Percentiles rank a stretch among this genome's conserved stretches.
Conservation (phyloP, 2,113 vertebrate genomes). For the Lophotis ruficrista region DNA sequence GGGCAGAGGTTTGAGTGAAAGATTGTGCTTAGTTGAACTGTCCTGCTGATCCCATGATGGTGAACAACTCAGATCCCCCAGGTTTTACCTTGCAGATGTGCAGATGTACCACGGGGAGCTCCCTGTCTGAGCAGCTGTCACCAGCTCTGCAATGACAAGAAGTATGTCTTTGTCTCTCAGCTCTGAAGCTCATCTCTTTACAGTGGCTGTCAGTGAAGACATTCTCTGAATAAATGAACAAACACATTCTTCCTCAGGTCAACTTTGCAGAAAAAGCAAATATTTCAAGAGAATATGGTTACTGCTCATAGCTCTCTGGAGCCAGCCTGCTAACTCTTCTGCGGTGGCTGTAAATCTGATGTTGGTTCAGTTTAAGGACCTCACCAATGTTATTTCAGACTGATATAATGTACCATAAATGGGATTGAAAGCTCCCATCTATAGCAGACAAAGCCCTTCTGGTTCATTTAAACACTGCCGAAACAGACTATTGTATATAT, state of each 20-base stretch:
- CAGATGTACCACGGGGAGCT: neutral
- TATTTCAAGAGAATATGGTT: slow-evolving; percentile 53
- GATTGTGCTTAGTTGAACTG: neutral
- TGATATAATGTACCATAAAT: slow-evolving; percentile 48
- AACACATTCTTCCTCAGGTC: slow-evolving; percentile 49
- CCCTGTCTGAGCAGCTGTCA: neutral
- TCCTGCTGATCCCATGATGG: neutral
- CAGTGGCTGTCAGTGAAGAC: neutral
- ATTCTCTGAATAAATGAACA: slow-evolving; percentile 35
- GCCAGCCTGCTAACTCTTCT: slow-evolving; percentile 59
- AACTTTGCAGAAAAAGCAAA: slow-evolving; percentile 55
- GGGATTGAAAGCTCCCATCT: slow-evolving; percentile 44
- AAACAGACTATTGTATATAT: slow-evolving; percentile 10
- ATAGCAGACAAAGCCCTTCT: slow-evolving; percentile 39
- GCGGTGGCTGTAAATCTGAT: slow-evolving; percentile 54
- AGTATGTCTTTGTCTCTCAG: neutral
- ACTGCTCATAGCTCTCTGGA: slow-evolving; percentile 38
- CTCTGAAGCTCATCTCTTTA: neutral
- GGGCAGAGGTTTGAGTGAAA: neutral
- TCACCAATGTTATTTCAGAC: slow-evolving; percentile 40
- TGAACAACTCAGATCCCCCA: neutral
- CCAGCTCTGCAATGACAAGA: neutral
- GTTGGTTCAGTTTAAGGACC: slow-evolving; percentile 17
- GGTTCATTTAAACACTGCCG: slow-evolving; percentile 25
- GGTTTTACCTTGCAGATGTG: neutral